A percentile compares a stretch with the other conserved stretches of the same genome.
Evolutionary conservation across 1,140 invertebrate species (phyloP).

Genomic region (Sesamia nonagrioides): DNA sequence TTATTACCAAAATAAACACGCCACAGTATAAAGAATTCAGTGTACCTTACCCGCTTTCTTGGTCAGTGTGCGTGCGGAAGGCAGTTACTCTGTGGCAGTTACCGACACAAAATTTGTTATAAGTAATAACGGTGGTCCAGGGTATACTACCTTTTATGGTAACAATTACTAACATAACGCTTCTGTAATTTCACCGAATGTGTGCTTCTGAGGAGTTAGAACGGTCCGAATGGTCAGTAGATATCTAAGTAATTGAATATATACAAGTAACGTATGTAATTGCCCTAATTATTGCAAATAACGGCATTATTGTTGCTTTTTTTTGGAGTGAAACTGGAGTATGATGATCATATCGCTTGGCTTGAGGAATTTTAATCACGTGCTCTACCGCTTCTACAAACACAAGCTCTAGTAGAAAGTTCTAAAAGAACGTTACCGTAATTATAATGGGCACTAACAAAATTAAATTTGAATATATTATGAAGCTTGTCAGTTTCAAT

Average conservation of each 20-base stretch:
- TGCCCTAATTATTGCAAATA: slow-evolving; percentile 39
- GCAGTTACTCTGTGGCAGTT: slow-evolving; percentile 48
- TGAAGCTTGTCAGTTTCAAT: neutral
- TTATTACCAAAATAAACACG: slow-evolving; percentile 63
- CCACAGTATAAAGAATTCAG: slow-evolving; percentile 58
- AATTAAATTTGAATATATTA: slow-evolving; percentile 3
- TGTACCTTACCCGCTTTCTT: slow-evolving; percentile 39
- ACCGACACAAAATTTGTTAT: slow-evolving; percentile 66
- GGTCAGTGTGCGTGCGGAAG: slow-evolving; percentile 54
- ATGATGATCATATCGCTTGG: neutral
- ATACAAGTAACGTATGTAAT: slow-evolving; percentile 40
- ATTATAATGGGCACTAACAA: neutral
- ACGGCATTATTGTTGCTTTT: neutral
- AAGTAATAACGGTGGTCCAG: slow-evolving; percentile 65
- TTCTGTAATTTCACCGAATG: slow-evolving; percentile 64
- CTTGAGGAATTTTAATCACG: neutral
- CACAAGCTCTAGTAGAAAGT: slow-evolving; percentile 1
- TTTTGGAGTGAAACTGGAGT: neutral
- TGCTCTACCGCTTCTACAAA: neutral
- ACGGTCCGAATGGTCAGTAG: slow-evolving; percentile 27
- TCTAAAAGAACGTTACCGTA: neutral
- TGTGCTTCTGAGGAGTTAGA: slow-evolving; percentile 45
- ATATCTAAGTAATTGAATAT: slow-evolving; percentile 46
- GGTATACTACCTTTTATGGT: slow-evolving; percentile 70
- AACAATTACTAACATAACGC: slow-evolving; percentile 68